Evolutionary conservation across 2,113 vertebrate species (phyloP).

Genomic region (Pionites leucogaster): DNA sequence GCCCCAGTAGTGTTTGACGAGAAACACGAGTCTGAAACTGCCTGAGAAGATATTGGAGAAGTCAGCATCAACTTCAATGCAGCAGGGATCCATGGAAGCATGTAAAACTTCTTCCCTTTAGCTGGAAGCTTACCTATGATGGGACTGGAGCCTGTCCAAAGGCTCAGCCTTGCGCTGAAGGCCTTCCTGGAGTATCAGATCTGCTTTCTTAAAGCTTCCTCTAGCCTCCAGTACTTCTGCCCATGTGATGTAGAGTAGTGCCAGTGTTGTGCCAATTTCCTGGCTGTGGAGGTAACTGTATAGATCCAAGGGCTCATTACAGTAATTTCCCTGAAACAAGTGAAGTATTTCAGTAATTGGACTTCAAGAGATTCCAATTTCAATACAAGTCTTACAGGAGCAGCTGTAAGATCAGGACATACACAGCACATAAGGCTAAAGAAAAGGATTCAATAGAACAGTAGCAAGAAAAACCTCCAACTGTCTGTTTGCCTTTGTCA

Average conservation of each 20-base stretch:
- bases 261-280: slow-evolving; percentile 84
- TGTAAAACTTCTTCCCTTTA: background rate
- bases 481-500: background rate
- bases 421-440: background rate
- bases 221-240: slow-evolving; percentile 89
- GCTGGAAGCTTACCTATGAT: slow-evolving; percentile 82
- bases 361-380: background rate
- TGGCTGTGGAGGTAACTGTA: slow-evolving; percentile 90
- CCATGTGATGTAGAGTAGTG: slow-evolving; percentile 92
- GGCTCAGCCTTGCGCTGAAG: slow-evolving; percentile 85
- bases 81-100: background rate
- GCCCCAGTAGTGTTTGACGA: slow-evolving; percentile 81
- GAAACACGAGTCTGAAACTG: slow-evolving; percentile 91
- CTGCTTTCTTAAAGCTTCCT: slow-evolving; percentile 87
- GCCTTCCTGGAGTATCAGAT: slow-evolving; percentile 88
- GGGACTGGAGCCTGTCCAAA: slow-evolving; percentile 84
- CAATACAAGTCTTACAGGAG: background rate
- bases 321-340: slow-evolving; percentile 78
- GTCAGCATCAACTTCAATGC: background rate
- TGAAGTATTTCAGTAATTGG: background rate
- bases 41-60: slow-evolving; percentile 63
- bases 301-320: slow-evolving; percentile 87
- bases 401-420: background rate
- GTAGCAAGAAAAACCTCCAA: background rate
- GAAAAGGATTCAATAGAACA: background rate